phyloP scores from a whole-genome alignment of 2,113 vertebrate species.

The Cygnus atratus region DNA sequence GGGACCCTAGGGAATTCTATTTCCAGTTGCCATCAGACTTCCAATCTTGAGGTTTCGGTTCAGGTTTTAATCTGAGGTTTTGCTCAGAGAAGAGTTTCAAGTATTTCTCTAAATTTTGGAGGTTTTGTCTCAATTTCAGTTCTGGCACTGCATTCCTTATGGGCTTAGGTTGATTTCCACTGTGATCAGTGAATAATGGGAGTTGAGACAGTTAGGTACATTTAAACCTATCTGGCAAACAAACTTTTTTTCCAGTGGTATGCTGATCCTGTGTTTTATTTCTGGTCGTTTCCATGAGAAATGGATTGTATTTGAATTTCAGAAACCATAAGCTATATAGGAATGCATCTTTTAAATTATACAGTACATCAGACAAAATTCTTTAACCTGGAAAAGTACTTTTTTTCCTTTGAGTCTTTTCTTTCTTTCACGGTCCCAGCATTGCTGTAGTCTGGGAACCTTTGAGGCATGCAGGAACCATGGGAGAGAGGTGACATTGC shows the following conservation, averaged over 20 bases:
- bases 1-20: not conserved
- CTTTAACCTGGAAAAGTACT: not conserved
- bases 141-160: not conserved
- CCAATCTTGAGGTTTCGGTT: not conserved
- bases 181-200: not conserved
- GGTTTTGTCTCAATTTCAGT: not conserved
- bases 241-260: not conserved
- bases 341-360: not conserved
- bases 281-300: not conserved
- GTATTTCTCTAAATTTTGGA: slow-evolving; percentile 14
- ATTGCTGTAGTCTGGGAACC: not conserved
- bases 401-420: not conserved
- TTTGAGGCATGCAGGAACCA: not conserved
- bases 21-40: not conserved
- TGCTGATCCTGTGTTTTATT: slow-evolving; percentile 7
- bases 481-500: rapidly evolving
- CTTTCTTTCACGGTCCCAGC: not conserved
- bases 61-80: not conserved
- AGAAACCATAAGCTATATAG: slow-evolving; percentile 6
- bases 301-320: slow-evolving; percentile 23
- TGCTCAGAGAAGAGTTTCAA: not conserved
- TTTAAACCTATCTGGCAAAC: slow-evolving; percentile 18
- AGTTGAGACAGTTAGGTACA: not conserved
- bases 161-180: not conserved
- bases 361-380: not conserved